Percentiles rank a stretch among this genome's conserved stretches.
Evolutionary conservation across 2,888 invertebrate genomes (phyloP).

Genomic region (Pandemis heparana): DNA sequence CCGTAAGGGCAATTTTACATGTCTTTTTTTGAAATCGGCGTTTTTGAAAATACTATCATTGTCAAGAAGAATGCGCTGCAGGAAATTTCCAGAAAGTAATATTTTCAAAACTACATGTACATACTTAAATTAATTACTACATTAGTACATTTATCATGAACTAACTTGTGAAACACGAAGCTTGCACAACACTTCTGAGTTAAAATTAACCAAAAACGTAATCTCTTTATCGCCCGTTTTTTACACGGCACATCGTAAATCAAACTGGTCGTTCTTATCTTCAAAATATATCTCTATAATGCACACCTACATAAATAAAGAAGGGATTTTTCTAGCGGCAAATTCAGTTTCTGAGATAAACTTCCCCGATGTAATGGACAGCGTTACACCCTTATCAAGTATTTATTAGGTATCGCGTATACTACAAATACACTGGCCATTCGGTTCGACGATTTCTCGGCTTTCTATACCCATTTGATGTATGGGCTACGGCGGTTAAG

Average conservation of each 20-base stretch:
- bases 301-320: conserved; percentile 53
- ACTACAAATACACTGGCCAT: conserved; percentile 41
- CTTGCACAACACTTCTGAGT: background rate
- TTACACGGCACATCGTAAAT: conserved; percentile 60
- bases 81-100: too few species aligned
- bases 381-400: conserved; percentile 68
- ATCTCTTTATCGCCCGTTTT: conserved; percentile 42
- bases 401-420: conserved; percentile 62
- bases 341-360: conserved; percentile 65
- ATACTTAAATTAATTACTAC: too few species aligned
- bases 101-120: too few species aligned
- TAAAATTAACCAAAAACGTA: conserved; percentile 48
- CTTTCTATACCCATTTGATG: conserved; percentile 30
- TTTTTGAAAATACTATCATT: too few species aligned
- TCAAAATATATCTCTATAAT: conserved; percentile 61
- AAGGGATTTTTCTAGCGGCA: conserved; percentile 55
- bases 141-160: too few species aligned
- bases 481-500: conserved; percentile 13
- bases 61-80: too few species aligned
- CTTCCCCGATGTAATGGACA: conserved; percentile 63
- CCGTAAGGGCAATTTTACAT: too few species aligned
- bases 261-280: conserved; percentile 61
- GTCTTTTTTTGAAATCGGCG: too few species aligned
- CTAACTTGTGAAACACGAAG: background rate
- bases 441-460: conserved; percentile 36